Percentiles rank a stretch among this genome's conserved stretches.
Evolutionary conservation across 2,888 invertebrate genomes (phyloP).

Genomic region (Tachystola acroxantha): DNA sequence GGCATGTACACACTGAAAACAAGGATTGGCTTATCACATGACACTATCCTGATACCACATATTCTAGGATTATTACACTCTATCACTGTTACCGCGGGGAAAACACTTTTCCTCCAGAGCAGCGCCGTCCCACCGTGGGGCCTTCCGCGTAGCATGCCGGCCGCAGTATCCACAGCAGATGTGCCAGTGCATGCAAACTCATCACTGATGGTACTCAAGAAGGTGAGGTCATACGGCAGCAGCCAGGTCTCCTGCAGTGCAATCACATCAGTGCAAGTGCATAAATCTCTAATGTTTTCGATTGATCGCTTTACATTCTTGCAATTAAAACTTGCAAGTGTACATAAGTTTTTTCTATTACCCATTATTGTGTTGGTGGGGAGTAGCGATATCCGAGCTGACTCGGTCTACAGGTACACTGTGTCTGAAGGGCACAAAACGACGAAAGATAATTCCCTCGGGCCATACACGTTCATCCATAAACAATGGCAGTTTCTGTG

Average conservation of each 20-base stretch:
- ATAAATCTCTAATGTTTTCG: conserved; percentile 4
- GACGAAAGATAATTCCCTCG: conserved; percentile 13
- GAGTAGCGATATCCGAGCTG: too few relatives aligned
- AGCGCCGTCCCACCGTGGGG: too few relatives aligned
- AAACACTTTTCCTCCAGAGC: too few relatives aligned
- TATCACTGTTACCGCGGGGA: too few relatives aligned
- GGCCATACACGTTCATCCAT: conserved; percentile 15
- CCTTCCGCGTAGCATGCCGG: too few relatives aligned
- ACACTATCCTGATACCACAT: too few relatives aligned
- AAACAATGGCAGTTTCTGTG: conserved; percentile 9
- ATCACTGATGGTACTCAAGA: conserved; percentile 5
- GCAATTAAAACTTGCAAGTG: conserved; percentile 11
- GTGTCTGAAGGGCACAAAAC: conserved; percentile 13
- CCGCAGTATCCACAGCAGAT: conserved; percentile 13
- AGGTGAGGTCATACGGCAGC: conserved; percentile 9
- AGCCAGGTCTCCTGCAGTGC: conserved; percentile 14
- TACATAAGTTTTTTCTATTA: not conserved
- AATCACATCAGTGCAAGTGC: conserved; percentile 6
- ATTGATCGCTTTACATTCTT: conserved; percentile 12
- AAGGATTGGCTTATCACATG: too few relatives aligned
- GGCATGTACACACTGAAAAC: too few relatives aligned
- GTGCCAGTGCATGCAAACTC: conserved; percentile 5
- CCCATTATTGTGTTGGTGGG: not conserved
- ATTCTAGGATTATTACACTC: too few relatives aligned
- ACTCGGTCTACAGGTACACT: not conserved